phyloP scores from a whole-genome alignment of 1,140 invertebrate genomes.

The Macrostomum lignano region DNA sequence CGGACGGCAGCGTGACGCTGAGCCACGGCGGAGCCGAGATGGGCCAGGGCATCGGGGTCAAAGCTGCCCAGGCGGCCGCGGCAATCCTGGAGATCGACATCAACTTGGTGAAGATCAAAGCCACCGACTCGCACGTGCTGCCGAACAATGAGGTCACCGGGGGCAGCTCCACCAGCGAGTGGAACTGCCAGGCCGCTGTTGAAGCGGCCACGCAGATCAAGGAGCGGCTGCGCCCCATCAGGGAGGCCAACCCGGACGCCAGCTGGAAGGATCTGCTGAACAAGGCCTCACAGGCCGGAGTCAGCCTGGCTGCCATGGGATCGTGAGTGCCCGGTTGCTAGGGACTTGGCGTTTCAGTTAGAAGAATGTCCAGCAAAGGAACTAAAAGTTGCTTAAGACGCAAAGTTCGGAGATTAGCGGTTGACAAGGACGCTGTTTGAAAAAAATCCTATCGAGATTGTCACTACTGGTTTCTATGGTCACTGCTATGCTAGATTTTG shows the following conservation, averaged over 20 bases:
- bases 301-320: constrained; percentile 12
- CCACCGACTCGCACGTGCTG: constrained; percentile 28
- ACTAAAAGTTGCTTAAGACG: constrained; percentile 15
- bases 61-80: constrained; percentile 47
- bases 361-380: background rate
- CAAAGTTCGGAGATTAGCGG: too few relatives aligned
- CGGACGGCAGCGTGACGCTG: constrained; percentile 45
- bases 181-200: background rate
- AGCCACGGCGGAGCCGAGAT: constrained; percentile 50
- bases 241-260: constrained; percentile 11
- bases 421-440: too few relatives aligned
- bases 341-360: too few relatives aligned
- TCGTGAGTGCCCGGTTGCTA: constrained; percentile 10
- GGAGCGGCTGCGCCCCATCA: constrained; percentile 12
- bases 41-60: constrained; percentile 41
- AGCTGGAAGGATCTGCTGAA: constrained; percentile 12
- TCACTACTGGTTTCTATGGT: too few relatives aligned
- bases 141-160: background rate
- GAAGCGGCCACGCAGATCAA: constrained; percentile 8
- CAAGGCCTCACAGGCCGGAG: constrained; percentile 10
- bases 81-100: constrained; percentile 41
- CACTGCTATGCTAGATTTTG: too few relatives aligned
- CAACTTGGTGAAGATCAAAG: constrained; percentile 38
- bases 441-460: too few relatives aligned
- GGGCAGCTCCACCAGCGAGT: too few relatives aligned